These are phyloP conservation scores for Gibbula magus DNA, from an alignment of 2,888 invertebrate species.

Conservation along the genomic window DNA sequence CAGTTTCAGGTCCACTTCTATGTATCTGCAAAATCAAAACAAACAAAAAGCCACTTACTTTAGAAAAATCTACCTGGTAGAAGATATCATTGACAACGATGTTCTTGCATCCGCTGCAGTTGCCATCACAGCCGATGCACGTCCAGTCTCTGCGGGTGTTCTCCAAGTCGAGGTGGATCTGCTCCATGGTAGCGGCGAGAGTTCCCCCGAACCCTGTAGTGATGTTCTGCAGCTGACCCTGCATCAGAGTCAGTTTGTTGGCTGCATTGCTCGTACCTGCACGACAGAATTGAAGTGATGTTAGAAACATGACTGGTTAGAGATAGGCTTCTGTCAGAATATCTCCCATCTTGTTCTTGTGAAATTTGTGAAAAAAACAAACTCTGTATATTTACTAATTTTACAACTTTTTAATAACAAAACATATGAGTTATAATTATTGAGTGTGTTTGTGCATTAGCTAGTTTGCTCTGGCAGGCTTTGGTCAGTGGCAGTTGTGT, in stretches of 20 bases:
- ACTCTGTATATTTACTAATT: too few species aligned
- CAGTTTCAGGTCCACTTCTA: too few species aligned
- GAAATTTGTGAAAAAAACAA: too few species aligned
- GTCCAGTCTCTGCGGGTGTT: constrained; percentile 28
- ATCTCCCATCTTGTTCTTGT: too few species aligned
- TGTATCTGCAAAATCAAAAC: too few species aligned
- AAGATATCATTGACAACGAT: constrained; percentile 37
- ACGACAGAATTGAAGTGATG: neutral
- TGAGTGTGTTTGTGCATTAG: too few species aligned
- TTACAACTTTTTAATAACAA: too few species aligned
- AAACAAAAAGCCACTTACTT: constrained; percentile 22
- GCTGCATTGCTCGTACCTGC: constrained; percentile 8
- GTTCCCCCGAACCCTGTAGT: neutral
- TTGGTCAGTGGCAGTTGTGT: too few species aligned
- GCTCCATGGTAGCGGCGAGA: neutral
- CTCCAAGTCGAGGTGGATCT: constrained; percentile 32
- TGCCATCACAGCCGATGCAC: constrained; percentile 38
- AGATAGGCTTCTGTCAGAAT: too few species aligned
- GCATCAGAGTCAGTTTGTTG: neutral
- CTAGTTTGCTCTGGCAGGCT: too few species aligned
- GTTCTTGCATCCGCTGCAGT: constrained; percentile 32
- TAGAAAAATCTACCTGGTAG: constrained; percentile 32
- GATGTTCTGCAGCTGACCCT: neutral
- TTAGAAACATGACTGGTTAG: too few species aligned
- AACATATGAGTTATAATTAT: too few species aligned